Percentiles rank a stretch among this genome's conserved stretches.
Conservation (phyloP, 2,888 invertebrate species). For the Hymenopus coronatus region DNA sequence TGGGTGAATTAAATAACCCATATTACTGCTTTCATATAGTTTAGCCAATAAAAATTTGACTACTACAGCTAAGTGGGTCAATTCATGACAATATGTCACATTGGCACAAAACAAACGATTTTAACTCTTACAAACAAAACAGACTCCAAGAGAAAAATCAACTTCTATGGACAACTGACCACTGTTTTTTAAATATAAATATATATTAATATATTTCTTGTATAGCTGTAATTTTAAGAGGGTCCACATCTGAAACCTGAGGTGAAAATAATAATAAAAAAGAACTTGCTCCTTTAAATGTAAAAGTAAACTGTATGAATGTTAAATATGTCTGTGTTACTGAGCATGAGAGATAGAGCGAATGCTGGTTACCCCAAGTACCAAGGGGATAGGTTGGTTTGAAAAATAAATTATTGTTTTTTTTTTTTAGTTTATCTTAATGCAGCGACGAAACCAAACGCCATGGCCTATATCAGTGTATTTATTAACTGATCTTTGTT, state of each 20-base stretch:
- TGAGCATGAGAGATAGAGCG: not conserved
- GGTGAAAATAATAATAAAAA: not conserved
- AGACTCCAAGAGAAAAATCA: not conserved
- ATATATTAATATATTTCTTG: slow-evolving; percentile 1
- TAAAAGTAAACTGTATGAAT: not conserved
- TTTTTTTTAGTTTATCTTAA: not conserved
- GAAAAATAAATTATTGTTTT: not conserved
- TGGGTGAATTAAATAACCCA: not conserved
- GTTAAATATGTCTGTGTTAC: not conserved
- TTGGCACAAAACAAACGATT: not conserved
- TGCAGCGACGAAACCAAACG: not conserved
- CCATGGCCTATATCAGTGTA: not conserved
- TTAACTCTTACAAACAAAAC: not conserved
- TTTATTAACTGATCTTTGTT: no score
- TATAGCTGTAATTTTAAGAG: slow-evolving; percentile 6
- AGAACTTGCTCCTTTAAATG: not conserved
- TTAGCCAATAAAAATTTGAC: slow-evolving; percentile 12
- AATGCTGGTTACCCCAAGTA: not conserved
- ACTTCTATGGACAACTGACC: not conserved
- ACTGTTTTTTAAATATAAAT: not conserved
- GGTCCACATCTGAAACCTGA: not conserved
- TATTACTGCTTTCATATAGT: not conserved
- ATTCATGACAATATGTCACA: slow-evolving; percentile 12
- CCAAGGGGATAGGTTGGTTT: not conserved
- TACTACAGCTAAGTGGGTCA: not conserved